Conservation (phyloP, 2,797 vertebrate genomes). For the Sebastes hopkinsi region DNA sequence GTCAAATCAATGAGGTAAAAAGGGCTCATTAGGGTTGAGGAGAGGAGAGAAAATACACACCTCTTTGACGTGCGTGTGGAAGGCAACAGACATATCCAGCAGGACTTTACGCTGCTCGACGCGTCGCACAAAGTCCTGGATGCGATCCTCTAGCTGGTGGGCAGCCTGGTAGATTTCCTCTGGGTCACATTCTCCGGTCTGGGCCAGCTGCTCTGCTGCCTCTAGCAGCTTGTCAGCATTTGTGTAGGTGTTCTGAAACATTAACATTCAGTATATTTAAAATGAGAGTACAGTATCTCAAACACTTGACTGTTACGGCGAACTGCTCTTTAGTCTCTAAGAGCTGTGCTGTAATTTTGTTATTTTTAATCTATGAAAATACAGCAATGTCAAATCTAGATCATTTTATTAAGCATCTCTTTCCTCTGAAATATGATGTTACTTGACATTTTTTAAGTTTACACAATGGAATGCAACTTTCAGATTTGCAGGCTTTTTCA, state of each 20-base stretch:
- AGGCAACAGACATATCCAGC: conserved; percentile 97
- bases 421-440: not conserved
- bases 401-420: not conserved
- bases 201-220: conserved; percentile 95
- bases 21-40: not conserved
- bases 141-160: conserved; percentile 95
- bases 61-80: conserved; percentile 98
- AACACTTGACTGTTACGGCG: rapidly evolving
- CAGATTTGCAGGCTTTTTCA: not conserved
- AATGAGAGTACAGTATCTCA: not conserved
- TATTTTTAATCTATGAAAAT: not conserved
- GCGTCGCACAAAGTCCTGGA: conserved; percentile 96
- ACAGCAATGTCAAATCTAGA: not conserved
- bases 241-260: conserved; percentile 94
- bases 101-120: conserved; percentile 96
- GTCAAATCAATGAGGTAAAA: not conserved
- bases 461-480: not conserved
- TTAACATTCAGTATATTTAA: not conserved
- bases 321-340: not conserved
- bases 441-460: not conserved
- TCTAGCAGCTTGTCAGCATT: conserved; percentile 97
- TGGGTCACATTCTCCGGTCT: conserved; percentile 97
- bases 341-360: not conserved
- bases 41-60: conserved; percentile 68
- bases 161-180: conserved; percentile 99